Base-by-base conservation (phyloP, 1,140 invertebrate species). In the Homarus americanus region DNA sequence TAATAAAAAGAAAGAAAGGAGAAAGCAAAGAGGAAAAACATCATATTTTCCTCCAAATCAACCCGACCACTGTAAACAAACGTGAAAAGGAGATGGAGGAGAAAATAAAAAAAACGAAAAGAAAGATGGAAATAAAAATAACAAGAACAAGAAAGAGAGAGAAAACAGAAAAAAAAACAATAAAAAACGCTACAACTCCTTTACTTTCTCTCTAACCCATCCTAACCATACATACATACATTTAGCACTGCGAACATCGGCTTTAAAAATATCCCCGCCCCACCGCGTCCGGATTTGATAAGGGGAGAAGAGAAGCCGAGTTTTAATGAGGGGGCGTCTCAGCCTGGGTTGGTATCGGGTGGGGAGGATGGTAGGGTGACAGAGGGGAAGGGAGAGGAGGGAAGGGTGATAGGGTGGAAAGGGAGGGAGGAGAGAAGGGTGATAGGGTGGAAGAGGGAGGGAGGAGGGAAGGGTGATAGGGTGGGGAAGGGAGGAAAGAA, bases 171-270 rank as follows among this genome's bases (percentile, higher is more conserved):
- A n/a, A n/a, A n/a, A n/a, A n/a, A n/a, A n/a, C n/a, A n/a, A n/a
- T n/a, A n/a, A n/a, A n/a, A n/a, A n/a, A n/a, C n/a, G n/a, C n/a
- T n/a, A n/a, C n/a, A n/a, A n/a, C n/a, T n/a, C n/a, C n/a, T n/a
- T n/a, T n/a, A n/a, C n/a, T n/a, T n/a, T n/a, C n/a, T n/a, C n/a
- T n/a, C n/a, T n/a, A n/a, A n/a, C n/a, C n/a, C n/a, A n/a, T n/a
- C n/a, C n/a, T n/a, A n/a, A n/a, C n/a, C n/a, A n/a, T n/a, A n/a
- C n/a, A n/a, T n/a, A 41, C 49, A 58, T 82, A 82, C 41, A 82
- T 82, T 82, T 82, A 58, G n/a, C 79, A 82, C 58, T 32, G 80
- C 58, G 28, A 32, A 66, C 80, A 41, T 69, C 80, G 58, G 32
- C 53, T 69, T 69, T 69, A 83, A 83, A 83, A 69, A 28, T 58